Evolutionary conservation across 2,113 vertebrate genomes (phyloP).

Genomic region (Electrona antarctica): DNA sequence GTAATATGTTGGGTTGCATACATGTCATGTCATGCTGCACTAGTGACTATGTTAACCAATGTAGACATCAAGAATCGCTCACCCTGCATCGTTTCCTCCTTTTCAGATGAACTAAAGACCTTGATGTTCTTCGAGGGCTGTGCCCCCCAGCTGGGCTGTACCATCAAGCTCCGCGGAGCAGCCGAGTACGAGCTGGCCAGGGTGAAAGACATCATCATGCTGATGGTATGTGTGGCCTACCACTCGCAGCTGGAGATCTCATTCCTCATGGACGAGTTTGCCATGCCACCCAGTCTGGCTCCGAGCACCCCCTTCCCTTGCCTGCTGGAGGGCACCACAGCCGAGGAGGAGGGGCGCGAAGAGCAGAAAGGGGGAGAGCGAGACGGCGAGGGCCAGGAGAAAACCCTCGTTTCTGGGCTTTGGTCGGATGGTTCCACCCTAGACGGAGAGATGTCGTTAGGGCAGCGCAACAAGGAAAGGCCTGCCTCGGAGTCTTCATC

Average conservation of each 20-base stretch:
- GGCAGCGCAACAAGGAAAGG: slow-evolving; percentile 70
- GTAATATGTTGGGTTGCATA: no score
- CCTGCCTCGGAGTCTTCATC: slow-evolving; percentile 60
- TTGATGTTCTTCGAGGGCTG: slow-evolving; percentile 99
- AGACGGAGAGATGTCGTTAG: slow-evolving; percentile 63
- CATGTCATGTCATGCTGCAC: no score
- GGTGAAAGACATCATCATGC: slow-evolving; percentile 95
- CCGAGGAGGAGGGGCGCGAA: slow-evolving; percentile 53
- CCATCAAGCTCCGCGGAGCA: slow-evolving; percentile 94
- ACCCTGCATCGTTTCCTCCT: slow-evolving; percentile 1
- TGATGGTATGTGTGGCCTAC: slow-evolving; percentile 97
- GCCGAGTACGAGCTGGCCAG: slow-evolving; percentile 92
- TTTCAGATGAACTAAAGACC: slow-evolving; percentile 88
- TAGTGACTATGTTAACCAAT: no score
- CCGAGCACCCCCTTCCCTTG: slow-evolving; percentile 87
- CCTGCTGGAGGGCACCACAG: slow-evolving; percentile 80
- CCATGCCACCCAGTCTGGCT: slow-evolving; percentile 91
- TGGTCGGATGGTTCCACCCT: slow-evolving; percentile 55
- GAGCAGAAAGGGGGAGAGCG: slow-evolving; percentile 8
- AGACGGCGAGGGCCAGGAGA: slow-evolving; percentile 36
- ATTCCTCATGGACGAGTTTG: slow-evolving; percentile 99
- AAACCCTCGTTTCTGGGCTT: slow-evolving; percentile 54
- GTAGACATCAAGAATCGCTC: not conserved
- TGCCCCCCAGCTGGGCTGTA: slow-evolving; percentile 91
- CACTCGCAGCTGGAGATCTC: slow-evolving; percentile 98